Base-by-base conservation (phyloP, 2,888 invertebrate genomes). In the Steromphala cineraria region DNA sequence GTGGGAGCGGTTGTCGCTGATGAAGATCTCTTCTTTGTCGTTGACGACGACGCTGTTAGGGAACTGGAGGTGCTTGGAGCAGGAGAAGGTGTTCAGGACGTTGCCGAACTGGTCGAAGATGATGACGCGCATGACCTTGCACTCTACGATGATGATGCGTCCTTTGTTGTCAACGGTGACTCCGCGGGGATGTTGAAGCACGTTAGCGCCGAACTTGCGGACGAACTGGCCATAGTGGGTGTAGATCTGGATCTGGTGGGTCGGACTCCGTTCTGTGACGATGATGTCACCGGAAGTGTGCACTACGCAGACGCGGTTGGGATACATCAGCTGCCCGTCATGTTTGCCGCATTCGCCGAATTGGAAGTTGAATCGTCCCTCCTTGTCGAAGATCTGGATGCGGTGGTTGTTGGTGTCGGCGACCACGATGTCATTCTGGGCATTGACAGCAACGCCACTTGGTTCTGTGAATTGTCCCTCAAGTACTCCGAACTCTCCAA, bases 171-270 rank as follows among this genome's bases (percentile, higher is more conserved):
- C 99, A 31, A 99, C 99, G 10, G 99, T 98, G 1, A 99, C 99
- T 21, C 99, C 99, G 40, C 99, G 96, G 1, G 99, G 99, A 94
- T 99, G 99, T 93, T 99, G 99, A 82, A 99, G 95, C 86, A 99
- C 98, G 93, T 98, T 99, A 75, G 99, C 99, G 53, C 99, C 99
- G 93, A 99, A 99, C 94, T 99, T 99, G 79, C 99, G 96, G 67
- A 99, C 98, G 94, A 99, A 99, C 94, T 99, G 99, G 0, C 99
- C 99, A 93, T 99, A 99, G 94, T 99, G 99, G 94, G 99, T 99
- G 95, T 99, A 99, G 89, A 99, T 99, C 89, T 93, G 93, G 55
- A 99, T 99, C 94, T 99, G 99, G 94, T 99, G 99, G 5, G 99
- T 99, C 8, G 99, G 99, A 81, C 94, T 94, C 81, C 99, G 95